Percentiles rank a stretch among this genome's conserved stretches.
phyloP scores from a whole-genome alignment of 2,888 invertebrate species.

The Crocallis elinguaria region DNA sequence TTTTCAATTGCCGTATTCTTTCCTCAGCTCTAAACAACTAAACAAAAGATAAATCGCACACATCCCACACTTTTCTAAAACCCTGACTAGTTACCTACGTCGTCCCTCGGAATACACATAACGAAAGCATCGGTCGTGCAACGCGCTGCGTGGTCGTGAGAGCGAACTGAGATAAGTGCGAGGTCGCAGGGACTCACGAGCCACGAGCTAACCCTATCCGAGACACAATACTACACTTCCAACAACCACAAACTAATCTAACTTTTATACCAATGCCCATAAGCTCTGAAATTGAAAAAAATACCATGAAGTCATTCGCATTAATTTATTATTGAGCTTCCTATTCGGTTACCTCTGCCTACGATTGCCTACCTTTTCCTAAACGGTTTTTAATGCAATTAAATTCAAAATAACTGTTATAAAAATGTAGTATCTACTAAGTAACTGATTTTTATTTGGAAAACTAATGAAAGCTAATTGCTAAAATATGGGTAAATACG shows the following conservation, averaged over 20 bases:
- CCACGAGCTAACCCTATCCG: constrained; percentile 41
- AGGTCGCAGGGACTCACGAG: constrained; percentile 61
- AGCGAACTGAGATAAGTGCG: constrained; percentile 76
- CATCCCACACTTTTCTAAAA: constrained; percentile 40
- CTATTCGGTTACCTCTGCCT: constrained; percentile 27
- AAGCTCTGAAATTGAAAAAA: constrained; percentile 1
- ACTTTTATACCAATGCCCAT: constrained; percentile 4
- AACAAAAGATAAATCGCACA: constrained; percentile 34
- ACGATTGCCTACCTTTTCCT: constrained; percentile 3
- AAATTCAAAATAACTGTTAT: not conserved
- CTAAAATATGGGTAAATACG: not conserved
- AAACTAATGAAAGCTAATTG: not conserved
- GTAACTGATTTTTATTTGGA: not conserved
- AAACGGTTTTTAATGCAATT: not conserved
- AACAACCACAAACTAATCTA: constrained; percentile 6
- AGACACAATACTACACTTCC: constrained; percentile 28
- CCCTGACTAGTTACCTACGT: constrained; percentile 28
- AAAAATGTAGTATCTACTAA: not conserved
- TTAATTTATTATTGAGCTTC: constrained; percentile 40
- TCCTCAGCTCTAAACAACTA: not conserved
- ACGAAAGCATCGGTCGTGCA: constrained; percentile 70
- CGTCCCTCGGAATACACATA: constrained; percentile 46
- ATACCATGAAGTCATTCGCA: constrained; percentile 14
- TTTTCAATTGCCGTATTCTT: too few relatives aligned
- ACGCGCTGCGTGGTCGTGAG: constrained; percentile 77